Percentiles rank a stretch among this genome's conserved stretches.
Conservation (phyloP, 2,113 vertebrate species). For the Panthera leo region DNA sequence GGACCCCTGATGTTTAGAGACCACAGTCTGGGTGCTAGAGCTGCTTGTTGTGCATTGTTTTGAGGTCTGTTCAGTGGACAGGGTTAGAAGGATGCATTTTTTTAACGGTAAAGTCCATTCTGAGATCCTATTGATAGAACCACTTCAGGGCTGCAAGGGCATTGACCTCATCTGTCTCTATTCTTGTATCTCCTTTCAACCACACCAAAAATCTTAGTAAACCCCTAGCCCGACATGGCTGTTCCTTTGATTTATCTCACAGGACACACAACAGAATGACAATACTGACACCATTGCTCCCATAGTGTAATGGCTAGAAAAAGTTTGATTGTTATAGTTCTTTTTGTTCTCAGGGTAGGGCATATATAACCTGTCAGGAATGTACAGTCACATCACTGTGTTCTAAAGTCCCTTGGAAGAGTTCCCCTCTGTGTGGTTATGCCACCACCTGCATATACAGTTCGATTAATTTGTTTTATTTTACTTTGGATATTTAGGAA, state of each 20-base stretch:
- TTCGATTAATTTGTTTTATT: neutral
- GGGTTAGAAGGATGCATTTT: neutral
- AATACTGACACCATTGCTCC: neutral
- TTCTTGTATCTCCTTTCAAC: neutral
- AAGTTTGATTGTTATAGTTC: neutral
- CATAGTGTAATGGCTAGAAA: neutral
- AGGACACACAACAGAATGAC: neutral
- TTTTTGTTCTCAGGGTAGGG: neutral
- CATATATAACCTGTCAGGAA: neutral
- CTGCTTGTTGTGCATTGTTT: neutral
- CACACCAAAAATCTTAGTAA: neutral
- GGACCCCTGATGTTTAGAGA: neutral
- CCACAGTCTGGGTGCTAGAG: neutral
- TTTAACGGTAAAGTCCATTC: neutral
- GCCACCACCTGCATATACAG: neutral
- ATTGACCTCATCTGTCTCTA: neutral
- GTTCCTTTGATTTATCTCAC: neutral
- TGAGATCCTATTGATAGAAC: neutral
- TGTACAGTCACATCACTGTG: neutral
- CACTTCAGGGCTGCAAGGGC: neutral
- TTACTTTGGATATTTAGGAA: neutral
- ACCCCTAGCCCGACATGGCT: rapidly evolving
- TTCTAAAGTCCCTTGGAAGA: neutral
- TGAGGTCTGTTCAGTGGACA: neutral
- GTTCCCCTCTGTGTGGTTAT: neutral